phyloP scores from a whole-genome alignment of 2,888 invertebrate genomes.

The Agriopis marginaria region DNA sequence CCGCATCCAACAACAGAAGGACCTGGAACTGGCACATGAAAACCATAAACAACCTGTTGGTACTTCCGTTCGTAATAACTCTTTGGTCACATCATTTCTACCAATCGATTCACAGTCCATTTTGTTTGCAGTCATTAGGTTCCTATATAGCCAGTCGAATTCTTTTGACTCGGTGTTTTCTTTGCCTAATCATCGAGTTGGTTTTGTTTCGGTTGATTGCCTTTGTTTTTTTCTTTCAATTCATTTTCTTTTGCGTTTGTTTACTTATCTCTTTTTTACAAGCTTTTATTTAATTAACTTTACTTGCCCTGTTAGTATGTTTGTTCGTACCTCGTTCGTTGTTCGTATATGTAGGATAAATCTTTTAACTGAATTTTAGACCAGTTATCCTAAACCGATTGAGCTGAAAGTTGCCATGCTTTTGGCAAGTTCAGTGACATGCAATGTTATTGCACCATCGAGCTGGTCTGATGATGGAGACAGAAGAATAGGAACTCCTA shows the following conservation, averaged over 20 bases:
- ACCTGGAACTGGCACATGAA: conserved; percentile 78
- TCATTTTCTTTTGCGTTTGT: background rate
- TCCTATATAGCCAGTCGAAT: conserved; percentile 4
- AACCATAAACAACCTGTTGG: conserved; percentile 79
- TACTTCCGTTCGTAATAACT: conserved; percentile 60
- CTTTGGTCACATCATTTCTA: background rate
- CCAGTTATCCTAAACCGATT: too few relatives aligned
- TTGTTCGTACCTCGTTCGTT: too few relatives aligned
- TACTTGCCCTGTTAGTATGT: too few relatives aligned
- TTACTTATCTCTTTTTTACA: background rate
- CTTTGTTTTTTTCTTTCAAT: background rate
- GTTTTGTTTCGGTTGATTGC: conserved; percentile 1
- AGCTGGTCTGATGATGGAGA: too few relatives aligned
- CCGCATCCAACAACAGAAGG: conserved; percentile 71
- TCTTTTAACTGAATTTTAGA: too few relatives aligned
- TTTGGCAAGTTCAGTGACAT: too few relatives aligned
- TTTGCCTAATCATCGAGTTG: background rate
- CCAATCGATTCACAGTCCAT: background rate
- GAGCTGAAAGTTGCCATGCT: too few relatives aligned
- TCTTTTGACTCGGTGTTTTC: conserved; percentile 5
- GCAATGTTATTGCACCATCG: too few relatives aligned
- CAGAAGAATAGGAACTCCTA: too few relatives aligned
- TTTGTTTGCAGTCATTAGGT: conserved; percentile 9
- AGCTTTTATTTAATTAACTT: background rate
- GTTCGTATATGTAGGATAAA: too few relatives aligned